Base-by-base conservation (phyloP, 2,888 invertebrate species). In the Megalurothrips usitatus region DNA sequence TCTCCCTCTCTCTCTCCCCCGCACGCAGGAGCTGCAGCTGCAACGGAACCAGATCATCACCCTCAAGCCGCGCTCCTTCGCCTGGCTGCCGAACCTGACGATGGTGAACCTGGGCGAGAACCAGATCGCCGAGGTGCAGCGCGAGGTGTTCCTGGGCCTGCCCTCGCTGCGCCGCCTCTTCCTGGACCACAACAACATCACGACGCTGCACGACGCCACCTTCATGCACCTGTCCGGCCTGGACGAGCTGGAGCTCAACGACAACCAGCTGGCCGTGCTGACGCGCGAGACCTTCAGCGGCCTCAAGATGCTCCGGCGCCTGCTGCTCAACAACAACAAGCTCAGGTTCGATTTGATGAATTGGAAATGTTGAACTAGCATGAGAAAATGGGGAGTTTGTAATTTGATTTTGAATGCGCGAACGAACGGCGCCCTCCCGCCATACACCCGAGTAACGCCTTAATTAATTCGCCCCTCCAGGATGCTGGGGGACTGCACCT, bases 171-270 rank as follows among this genome's bases (percentile, higher is more conserved):
- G 92, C 84, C 92, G 93, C 83, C 90, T 98, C 75, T 92, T 92
- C 83, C 89, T 98, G 80, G 94, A 95, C 84, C 93, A 93, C 86
- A 98, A 98, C 88, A 93, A 94, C 86, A 91, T 98, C 84, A 93
- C 94, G 82, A 90, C 92, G 58, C 90, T 97, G 83, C 96, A 95
- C 84, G 95, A 96, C 83, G 94, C 94, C 83, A 94, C 97, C 34
- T 96, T 94, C 85, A 90, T 90, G 84, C 91, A 93, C 84, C 89
- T 94, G 86, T 90, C 91, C 81, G 92, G 93, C 85, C 89, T 97
- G 81, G 90, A 93, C 81, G 94, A 93, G 85, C 89, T 98, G 84
- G 95, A 96, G 87, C 88, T 97, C 85, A 94, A 94, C 86, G 90
- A 91, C 85, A 95, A 93, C 88, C 92, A 92, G 86, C 91, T 96